Evolutionary conservation across 2,888 invertebrate species (phyloP).

Genomic region (Pachymerium ferrugineum): DNA sequence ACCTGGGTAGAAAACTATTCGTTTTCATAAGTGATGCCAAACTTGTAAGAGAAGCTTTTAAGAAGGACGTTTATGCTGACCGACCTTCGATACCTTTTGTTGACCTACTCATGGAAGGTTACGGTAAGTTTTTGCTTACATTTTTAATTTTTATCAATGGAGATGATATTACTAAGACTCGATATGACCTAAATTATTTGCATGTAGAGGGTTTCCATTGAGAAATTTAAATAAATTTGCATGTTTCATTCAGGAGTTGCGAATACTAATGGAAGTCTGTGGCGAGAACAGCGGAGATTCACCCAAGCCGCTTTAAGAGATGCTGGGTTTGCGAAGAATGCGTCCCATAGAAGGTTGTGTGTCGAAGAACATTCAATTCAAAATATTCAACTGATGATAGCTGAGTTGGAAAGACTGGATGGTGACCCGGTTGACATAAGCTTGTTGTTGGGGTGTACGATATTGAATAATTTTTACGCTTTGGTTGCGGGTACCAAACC

Average conservation of each 20-base stretch:
- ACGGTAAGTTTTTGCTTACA: slow-evolving; percentile 58
- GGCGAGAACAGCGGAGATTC: slow-evolving; percentile 76
- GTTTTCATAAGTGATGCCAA: slow-evolving; percentile 71
- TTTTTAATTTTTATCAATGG: not conserved
- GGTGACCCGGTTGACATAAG: slow-evolving; percentile 34
- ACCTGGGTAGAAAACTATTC: slow-evolving; percentile 67
- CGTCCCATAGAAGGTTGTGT: slow-evolving; percentile 48
- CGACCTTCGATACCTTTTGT: slow-evolving; percentile 66
- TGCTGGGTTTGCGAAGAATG: slow-evolving; percentile 64
- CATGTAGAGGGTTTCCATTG: not conserved
- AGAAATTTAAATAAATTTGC: not conserved
- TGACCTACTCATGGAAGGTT: slow-evolving; percentile 80
- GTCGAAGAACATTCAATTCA: slow-evolving; percentile 32
- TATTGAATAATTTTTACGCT: slow-evolving; percentile 34
- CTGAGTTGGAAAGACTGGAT: slow-evolving; percentile 32
- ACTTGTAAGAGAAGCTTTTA: slow-evolving; percentile 65
- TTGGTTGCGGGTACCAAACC: slow-evolving; percentile 33
- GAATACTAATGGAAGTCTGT: slow-evolving; percentile 71
- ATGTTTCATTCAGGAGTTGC: slow-evolving; percentile 55
- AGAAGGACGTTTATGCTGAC: slow-evolving; percentile 67
- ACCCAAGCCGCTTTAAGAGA: slow-evolving; percentile 65
- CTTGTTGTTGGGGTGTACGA: slow-evolving; percentile 33
- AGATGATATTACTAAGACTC: not conserved
- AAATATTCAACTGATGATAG: slow-evolving; percentile 31
- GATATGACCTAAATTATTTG: not conserved